A percentile compares a stretch with the other conserved stretches of the same genome.
Conservation (phyloP, 2,888 invertebrate genomes). For the Sinodicranocentrus sp. region DNA sequence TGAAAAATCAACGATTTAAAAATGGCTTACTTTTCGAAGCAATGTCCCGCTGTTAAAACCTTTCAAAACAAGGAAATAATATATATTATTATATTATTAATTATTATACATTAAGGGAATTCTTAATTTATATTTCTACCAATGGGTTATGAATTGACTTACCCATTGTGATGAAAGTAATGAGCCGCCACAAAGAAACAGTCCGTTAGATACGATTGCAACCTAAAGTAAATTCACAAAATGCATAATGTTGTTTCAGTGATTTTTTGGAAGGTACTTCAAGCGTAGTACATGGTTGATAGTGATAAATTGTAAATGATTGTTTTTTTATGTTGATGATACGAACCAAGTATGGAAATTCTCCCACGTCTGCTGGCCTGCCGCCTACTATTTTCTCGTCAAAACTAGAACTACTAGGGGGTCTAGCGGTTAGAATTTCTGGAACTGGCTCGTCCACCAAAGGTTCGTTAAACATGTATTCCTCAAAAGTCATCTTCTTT, state of each 20-base stretch:
- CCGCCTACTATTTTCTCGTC: slow-evolving; percentile 23
- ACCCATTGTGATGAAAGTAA: slow-evolving; percentile 56
- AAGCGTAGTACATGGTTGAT: background rate
- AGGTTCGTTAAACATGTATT: slow-evolving; percentile 26
- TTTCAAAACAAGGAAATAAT: background rate
- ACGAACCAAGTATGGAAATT: slow-evolving; percentile 65
- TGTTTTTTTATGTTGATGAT: background rate
- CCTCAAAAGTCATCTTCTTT: slow-evolving; percentile 15
- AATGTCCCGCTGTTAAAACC: slow-evolving; percentile 53
- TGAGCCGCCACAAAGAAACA: slow-evolving; percentile 62
- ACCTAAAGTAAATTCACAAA: slow-evolving; percentile 27
- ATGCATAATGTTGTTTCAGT: background rate
- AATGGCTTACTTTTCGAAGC: slow-evolving; percentile 45
- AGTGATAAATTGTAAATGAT: no score
- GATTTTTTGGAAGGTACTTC: background rate
- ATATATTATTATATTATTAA: background rate
- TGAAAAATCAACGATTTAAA: background rate
- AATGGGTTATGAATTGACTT: background rate
- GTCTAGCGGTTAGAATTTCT: background rate
- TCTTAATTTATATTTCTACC: background rate
- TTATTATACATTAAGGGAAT: background rate
- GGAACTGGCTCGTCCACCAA: background rate
- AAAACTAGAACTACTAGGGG: background rate
- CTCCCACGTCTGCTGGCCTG: slow-evolving; percentile 42
- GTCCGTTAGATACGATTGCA: slow-evolving; percentile 40